Base-by-base conservation (phyloP, 1,140 invertebrate species). In the Leptopilina boulardi region DNA sequence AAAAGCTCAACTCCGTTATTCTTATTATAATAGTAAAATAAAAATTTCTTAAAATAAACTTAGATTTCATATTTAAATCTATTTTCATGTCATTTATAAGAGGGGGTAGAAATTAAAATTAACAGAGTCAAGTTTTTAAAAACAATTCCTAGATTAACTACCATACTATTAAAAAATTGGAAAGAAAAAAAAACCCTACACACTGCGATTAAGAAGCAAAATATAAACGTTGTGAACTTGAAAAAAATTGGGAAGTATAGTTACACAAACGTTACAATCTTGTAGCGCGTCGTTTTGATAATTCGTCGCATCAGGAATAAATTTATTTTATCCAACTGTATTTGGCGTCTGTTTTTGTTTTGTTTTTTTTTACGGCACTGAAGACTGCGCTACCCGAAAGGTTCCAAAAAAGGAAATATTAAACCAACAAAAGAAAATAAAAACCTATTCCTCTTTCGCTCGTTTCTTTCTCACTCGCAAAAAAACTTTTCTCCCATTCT, bases 301-400 rank as follows among this genome's bases (percentile, higher is more conserved):
- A 71, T 47, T 38, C 41, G n/a, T 71, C 70, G 34, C 21, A 41
- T 19, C 8, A 71, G 41, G 18, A 41, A 71, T 9, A n/a, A 30
- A 71, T 42, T 42, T 4, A 42, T 13, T 66, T 66, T 30, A 30
- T 66, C 59, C 59, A 15, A 66, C 59, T 66, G 59, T 66, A 66
- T 13, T 66, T 66, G 59, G 59, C 23, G 23, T 66, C 59, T 66
- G 59, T 66, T 2, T 30, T 56, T 56, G 4, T 56, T n/a, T n/a
- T n/a, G n/a, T n/a, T 21, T 66, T 66, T 66, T 30, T n/a, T 30
- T 21, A 47, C 41, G 30, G 15, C 76, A 83, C 73, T 73, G 23
- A 34, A 3, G 83, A 83, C 83, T 83, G 82, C 81, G 78, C 75
- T 83, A 83, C 75, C 72, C 75, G 70, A 77, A 77, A 75, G 75